Evolutionary conservation across 2,888 invertebrate genomes (phyloP).

Genomic region (Troilus luridus): DNA sequence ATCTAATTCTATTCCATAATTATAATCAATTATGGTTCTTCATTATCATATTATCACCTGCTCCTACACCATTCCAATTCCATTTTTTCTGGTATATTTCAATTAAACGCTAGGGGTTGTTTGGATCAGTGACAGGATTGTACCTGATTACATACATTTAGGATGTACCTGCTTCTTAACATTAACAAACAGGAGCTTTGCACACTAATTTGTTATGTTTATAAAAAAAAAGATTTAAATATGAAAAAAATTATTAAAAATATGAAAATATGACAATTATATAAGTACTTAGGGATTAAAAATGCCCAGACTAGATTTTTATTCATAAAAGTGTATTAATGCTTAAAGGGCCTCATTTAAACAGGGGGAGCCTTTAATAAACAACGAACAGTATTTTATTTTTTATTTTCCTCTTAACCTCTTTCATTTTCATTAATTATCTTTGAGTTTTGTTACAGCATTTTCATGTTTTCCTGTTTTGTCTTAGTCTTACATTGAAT

Average conservation of each 20-base stretch:
- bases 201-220: conserved; percentile 2
- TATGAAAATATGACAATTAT: not conserved
- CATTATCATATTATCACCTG: not conserved
- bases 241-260: not conserved
- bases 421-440: no score
- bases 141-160: not conserved
- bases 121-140: not conserved
- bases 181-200: not conserved
- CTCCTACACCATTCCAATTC: not conserved
- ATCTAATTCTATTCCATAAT: no score
- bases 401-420: no score
- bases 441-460: no score
- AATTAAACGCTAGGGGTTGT: not conserved
- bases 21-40: not conserved
- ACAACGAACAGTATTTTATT: no score
- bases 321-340: not conserved
- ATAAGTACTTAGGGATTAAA: not conserved
- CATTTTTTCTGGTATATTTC: no score
- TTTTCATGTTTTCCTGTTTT: no score
- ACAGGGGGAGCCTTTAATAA: no score
- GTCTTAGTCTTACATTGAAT: no score
- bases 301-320: not conserved
- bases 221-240: not conserved
- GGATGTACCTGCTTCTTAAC: not conserved
- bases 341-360: not conserved